These are phyloP conservation scores for Chouioia cunea DNA, from an alignment of 2,888 invertebrate species.

Conservation along the genomic window DNA sequence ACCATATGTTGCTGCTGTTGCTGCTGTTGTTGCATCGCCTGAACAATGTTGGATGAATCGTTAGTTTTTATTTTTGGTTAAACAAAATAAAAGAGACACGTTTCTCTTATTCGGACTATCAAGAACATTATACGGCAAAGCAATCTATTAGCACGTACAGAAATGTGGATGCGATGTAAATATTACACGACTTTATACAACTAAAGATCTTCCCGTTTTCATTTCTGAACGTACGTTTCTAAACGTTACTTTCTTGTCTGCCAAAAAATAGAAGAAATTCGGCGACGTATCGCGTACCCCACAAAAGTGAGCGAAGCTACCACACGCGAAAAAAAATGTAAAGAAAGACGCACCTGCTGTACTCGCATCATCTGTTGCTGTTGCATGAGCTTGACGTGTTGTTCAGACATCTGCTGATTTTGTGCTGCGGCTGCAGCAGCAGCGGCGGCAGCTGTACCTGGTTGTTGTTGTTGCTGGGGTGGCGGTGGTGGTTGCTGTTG, in stretches of 20 bases:
- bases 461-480: conserved; percentile 25
- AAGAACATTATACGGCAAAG: too few relatives aligned
- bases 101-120: too few relatives aligned
- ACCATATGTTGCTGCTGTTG: conserved; percentile 69
- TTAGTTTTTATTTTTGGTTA: too few relatives aligned
- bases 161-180: too few relatives aligned
- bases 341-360: conserved; percentile 59
- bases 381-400: conserved; percentile 77
- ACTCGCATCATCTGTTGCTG: conserved; percentile 70
- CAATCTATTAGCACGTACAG: too few relatives aligned
- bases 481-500: background rate
- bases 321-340: background rate
- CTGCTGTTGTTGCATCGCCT: conserved; percentile 58
- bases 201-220: too few relatives aligned
- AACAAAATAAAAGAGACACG: too few relatives aligned
- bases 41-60: background rate
- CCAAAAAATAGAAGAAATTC: too few relatives aligned
- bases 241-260: too few relatives aligned
- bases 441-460: background rate
- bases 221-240: too few relatives aligned
- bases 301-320: background rate
- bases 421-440: conserved; percentile 47
- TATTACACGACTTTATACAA: too few relatives aligned
- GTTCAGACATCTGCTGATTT: conserved; percentile 69
- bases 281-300: too few relatives aligned